phyloP scores from a whole-genome alignment of 2,888 invertebrate species.

The Gari tellinella region DNA sequence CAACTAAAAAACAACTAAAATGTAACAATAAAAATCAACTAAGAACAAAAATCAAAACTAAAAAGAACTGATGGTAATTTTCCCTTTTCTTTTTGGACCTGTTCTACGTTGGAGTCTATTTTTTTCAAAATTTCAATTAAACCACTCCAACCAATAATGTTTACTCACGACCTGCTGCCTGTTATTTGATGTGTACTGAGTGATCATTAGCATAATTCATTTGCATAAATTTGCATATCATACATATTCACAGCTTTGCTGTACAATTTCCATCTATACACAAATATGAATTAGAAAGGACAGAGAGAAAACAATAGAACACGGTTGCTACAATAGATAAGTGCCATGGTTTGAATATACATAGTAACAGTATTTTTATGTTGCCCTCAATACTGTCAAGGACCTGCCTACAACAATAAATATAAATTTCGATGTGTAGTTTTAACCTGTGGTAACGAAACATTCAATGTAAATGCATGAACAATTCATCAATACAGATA shows the following conservation, averaged over 20 bases:
- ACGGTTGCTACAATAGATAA: no score
- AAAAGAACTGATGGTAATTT: not conserved
- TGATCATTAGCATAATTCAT: constrained; percentile 2
- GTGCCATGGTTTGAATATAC: no score
- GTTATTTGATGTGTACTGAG: constrained; percentile 26
- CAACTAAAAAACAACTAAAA: constrained; percentile 1
- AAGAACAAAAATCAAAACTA: not conserved
- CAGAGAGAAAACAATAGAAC: constrained; percentile 11
- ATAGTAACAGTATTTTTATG: no score
- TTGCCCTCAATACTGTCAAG: no score
- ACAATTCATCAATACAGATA: no score
- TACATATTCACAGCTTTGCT: constrained; percentile 52
- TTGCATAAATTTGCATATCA: constrained; percentile 23
- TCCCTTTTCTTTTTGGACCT: no score
- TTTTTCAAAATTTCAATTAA: no score
- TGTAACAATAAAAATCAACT: not conserved
- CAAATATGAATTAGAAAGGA: constrained; percentile 18
- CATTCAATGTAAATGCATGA: no score
- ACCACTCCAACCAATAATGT: not conserved
- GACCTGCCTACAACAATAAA: no score
- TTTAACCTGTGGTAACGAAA: no score
- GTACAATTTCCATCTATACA: constrained; percentile 33
- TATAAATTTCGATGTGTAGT: no score
- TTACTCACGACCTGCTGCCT: constrained; percentile 32
- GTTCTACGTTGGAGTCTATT: no score